phyloP scores from a whole-genome alignment of 2,888 invertebrate genomes.

The Timema podura region DNA sequence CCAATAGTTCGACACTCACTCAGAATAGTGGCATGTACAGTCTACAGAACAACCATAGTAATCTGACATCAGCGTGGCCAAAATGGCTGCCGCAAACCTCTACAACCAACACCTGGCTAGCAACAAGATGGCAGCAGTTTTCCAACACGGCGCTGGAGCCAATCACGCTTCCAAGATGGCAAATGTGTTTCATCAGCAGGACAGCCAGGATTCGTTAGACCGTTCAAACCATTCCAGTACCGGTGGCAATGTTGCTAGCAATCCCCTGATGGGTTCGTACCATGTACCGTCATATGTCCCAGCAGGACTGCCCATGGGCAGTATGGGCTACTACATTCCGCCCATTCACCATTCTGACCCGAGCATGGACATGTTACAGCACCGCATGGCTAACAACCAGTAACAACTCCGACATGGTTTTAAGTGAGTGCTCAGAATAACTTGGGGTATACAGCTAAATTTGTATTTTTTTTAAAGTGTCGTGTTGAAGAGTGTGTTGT shows the following conservation, averaged over 20 bases:
- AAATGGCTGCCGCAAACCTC: conserved; percentile 24
- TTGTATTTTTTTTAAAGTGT: too few relatives aligned
- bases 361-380: conserved; percentile 28
- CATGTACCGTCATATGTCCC: conserved; percentile 30
- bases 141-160: conserved; percentile 18
- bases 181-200: conserved; percentile 22
- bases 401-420: neutral
- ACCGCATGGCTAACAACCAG: conserved; percentile 29
- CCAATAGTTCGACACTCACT: neutral
- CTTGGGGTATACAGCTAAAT: too few relatives aligned
- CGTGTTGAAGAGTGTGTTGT: too few relatives aligned
- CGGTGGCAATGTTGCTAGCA: neutral
- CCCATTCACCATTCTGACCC: conserved; percentile 29
- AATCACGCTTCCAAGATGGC: conserved; percentile 22
- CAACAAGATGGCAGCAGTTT: conserved; percentile 20
- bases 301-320: conserved; percentile 29
- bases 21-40: conserved; percentile 9
- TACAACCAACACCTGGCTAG: conserved; percentile 22
- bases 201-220: conserved; percentile 23
- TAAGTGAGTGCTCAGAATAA: too few relatives aligned
- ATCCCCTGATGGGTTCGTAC: conserved; percentile 27
- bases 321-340: conserved; percentile 31
- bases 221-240: conserved; percentile 13
- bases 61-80: conserved; percentile 20
- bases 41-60: conserved; percentile 22